phyloP scores from a whole-genome alignment of 2,797 vertebrate species.

The Danio albolineatus region DNA sequence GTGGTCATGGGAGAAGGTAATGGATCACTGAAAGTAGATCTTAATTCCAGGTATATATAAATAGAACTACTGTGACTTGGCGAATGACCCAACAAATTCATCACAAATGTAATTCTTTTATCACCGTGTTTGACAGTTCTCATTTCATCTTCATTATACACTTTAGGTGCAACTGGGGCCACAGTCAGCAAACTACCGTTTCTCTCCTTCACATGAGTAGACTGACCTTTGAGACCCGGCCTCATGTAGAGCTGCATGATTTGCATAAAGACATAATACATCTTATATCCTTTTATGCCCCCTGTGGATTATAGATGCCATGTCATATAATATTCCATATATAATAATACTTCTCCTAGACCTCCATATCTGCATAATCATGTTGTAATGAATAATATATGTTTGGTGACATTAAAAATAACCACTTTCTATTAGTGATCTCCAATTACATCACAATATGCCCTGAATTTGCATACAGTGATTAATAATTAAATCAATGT shows the following conservation, averaged over 20 bases:
- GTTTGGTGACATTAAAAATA: slow-evolving; percentile 43
- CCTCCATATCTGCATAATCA: slow-evolving; percentile 30
- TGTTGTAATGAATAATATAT: slow-evolving; percentile 45
- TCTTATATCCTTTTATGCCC: slow-evolving; percentile 27
- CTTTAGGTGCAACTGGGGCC: not conserved
- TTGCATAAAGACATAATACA: slow-evolving; percentile 32
- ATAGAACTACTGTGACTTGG: not conserved
- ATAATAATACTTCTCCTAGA: slow-evolving; percentile 11
- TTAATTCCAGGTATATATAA: too few species aligned
- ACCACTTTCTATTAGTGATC: slow-evolving; percentile 23
- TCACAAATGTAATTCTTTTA: slow-evolving; percentile 4
- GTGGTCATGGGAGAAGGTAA: too few species aligned
- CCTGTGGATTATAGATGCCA: slow-evolving; percentile 17
- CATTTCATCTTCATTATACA: not conserved
- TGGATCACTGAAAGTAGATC: too few species aligned
- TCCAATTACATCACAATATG: slow-evolving; percentile 36
- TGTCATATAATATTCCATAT: slow-evolving; percentile 24
- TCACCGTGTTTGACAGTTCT: not conserved
- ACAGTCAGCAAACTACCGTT: not conserved
- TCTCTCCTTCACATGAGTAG: slow-evolving; percentile 4
- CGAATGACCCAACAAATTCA: not conserved
- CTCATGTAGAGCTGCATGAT: slow-evolving; percentile 20
- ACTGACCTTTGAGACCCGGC: slow-evolving; percentile 26
- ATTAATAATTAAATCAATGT: slow-evolving; percentile 51
- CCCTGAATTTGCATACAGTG: slow-evolving; percentile 42